Conservation (phyloP, 2,797 vertebrate genomes). For the Diglossa cyanea region DNA sequence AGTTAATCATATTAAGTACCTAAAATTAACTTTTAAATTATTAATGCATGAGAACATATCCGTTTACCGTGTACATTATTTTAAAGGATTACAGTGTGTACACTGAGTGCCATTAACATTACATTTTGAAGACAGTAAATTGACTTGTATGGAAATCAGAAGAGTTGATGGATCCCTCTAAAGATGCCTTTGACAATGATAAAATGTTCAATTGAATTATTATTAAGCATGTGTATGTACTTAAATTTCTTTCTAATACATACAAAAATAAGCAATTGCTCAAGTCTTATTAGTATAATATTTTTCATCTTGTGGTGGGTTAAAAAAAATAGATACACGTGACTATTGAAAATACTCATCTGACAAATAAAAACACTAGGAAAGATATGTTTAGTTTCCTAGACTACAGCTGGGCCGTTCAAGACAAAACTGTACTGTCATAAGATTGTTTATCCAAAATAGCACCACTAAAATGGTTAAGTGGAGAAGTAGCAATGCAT, state of each 20-base stretch:
- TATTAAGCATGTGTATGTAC: neutral
- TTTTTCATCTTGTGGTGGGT: neutral
- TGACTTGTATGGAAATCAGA: slow-evolving; percentile 26
- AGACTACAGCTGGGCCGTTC: slow-evolving; percentile 47
- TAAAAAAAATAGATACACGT: neutral
- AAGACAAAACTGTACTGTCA: slow-evolving; percentile 41
- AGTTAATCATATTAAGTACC: slow-evolving; percentile 45
- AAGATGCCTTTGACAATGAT: neutral
- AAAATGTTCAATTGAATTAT: neutral
- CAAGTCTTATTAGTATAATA: neutral
- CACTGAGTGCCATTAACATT: slow-evolving; percentile 11
- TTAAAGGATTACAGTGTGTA: slow-evolving; percentile 53
- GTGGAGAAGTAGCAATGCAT: neutral
- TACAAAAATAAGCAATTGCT: neutral
- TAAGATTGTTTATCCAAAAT: slow-evolving; percentile 40
- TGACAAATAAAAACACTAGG: slow-evolving; percentile 33
- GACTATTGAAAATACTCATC: slow-evolving; percentile 4
- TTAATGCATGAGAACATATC: slow-evolving; percentile 44
- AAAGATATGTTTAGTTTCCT: slow-evolving; percentile 57
- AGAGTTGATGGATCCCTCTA: neutral
- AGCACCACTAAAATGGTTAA: slow-evolving; percentile 1
- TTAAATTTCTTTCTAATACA: slow-evolving; percentile 5
- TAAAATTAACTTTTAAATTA: slow-evolving; percentile 50
- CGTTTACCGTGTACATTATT: neutral
- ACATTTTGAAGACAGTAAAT: slow-evolving; percentile 39